Evolutionary conservation across 1,140 invertebrate genomes (phyloP).

Genomic region (Monomorium pharaonis): DNA sequence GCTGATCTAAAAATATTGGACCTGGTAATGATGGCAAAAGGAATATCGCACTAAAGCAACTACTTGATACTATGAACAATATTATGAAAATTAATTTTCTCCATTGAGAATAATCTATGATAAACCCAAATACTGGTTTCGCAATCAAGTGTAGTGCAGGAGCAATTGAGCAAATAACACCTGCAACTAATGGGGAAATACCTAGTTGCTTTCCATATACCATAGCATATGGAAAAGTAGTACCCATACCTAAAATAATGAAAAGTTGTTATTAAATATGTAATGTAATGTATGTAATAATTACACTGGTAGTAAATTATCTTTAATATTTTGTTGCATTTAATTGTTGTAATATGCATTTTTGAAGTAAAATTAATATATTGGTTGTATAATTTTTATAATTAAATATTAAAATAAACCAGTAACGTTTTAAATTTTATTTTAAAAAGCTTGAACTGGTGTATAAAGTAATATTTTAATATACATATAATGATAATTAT

Average conservation of each 20-base stretch:
- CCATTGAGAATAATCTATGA: conserved; percentile 89
- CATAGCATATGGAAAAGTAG: conserved; percentile 90
- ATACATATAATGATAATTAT: no score
- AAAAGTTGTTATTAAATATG: conserved; percentile 14
- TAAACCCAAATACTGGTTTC: conserved; percentile 90
- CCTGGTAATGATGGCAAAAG: conserved; percentile 86
- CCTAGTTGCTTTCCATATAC: conserved; percentile 91
- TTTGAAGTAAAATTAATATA: no score
- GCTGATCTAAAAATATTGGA: conserved; percentile 65
- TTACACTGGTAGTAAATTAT: conserved; percentile 39
- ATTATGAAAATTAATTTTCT: conserved; percentile 90
- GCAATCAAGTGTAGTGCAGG: conserved; percentile 90
- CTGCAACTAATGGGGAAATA: conserved; percentile 89
- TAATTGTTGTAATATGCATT: neutral
- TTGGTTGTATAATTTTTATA: no score
- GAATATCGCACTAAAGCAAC: conserved; percentile 88
- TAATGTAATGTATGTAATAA: conserved; percentile 13
- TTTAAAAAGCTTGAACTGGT: no score
- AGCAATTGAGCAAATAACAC: conserved; percentile 88
- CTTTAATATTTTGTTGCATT: neutral
- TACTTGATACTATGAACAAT: conserved; percentile 87
- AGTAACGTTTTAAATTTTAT: no score
- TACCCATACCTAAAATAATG: conserved; percentile 89
- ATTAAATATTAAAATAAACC: no score
- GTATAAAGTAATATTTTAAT: no score